Percentiles rank a stretch among this genome's conserved stretches.
phyloP scores from a whole-genome alignment of 2,797 vertebrate genomes.

The Vespertilio murinus region DNA sequence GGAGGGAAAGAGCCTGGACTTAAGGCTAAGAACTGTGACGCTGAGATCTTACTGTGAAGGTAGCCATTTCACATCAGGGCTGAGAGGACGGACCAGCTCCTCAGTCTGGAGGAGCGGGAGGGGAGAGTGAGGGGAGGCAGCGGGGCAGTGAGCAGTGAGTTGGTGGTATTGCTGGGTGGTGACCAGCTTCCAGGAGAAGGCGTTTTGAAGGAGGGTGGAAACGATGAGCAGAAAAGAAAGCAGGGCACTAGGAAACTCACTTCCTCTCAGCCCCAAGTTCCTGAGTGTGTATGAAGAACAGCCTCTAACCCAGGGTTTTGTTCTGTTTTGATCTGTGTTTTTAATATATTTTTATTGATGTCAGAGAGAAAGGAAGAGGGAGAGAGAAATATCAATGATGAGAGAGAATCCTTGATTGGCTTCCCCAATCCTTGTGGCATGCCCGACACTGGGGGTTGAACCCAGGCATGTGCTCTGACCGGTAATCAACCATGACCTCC shows the following conservation, averaged over 20 bases:
- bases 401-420: too few species aligned
- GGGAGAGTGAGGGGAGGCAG: neutral
- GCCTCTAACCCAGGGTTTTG: neutral
- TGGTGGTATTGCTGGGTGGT: neutral
- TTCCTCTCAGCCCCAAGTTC: neutral
- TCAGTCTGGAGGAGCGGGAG: too few species aligned
- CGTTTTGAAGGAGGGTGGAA: neutral
- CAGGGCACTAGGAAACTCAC: neutral
- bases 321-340: too few species aligned
- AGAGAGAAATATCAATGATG: too few species aligned
- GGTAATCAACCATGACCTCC: too few species aligned
- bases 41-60: rapidly evolving
- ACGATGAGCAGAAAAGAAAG: neutral
- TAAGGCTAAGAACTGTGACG: neutral
- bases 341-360: too few species aligned
- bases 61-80: neutral
- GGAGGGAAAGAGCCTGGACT: neutral
- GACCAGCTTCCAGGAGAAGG: neutral
- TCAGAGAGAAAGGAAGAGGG: too few species aligned
- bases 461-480: too few species aligned
- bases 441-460: too few species aligned
- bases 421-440: too few species aligned
- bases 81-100: neutral
- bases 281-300: neutral
- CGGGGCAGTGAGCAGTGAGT: neutral